Conservation (phyloP, 1,140 invertebrate species). For the Aphidius gifuensis region DNA sequence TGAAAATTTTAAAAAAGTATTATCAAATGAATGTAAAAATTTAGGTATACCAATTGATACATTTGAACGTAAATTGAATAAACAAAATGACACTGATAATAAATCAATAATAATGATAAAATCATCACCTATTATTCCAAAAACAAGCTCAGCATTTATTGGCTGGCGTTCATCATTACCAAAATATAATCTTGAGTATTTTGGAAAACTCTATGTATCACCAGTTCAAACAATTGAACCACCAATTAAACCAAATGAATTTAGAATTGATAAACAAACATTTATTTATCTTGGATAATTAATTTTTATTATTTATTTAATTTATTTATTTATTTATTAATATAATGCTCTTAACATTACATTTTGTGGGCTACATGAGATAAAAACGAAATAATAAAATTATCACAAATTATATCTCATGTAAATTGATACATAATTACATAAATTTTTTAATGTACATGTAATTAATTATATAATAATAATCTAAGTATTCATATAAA, state of each 20-base stretch:
- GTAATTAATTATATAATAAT: too few species aligned
- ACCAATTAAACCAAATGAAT: conserved; percentile 28
- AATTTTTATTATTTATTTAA: too few species aligned
- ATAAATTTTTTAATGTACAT: too few species aligned
- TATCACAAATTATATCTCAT: too few species aligned
- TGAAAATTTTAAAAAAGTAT: conserved; percentile 40
- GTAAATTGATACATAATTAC: too few species aligned
- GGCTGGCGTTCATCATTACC: conserved; percentile 49
- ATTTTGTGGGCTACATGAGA: too few species aligned
- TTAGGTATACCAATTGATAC: background rate
- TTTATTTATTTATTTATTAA: too few species aligned
- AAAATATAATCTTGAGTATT: conserved; percentile 46
- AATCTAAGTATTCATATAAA: too few species aligned
- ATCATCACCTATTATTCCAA: conserved; percentile 37
- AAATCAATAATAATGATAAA: conserved; percentile 16
- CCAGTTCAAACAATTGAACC: conserved; percentile 44
- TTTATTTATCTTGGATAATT: conserved; percentile 41
- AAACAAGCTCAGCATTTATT: conserved; percentile 45
- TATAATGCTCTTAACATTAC: too few species aligned
- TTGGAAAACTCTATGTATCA: conserved; percentile 46
- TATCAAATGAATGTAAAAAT: background rate
- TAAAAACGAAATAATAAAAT: too few species aligned
- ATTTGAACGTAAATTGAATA: background rate
- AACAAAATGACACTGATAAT: too few species aligned
- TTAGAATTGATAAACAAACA: conserved; percentile 32